Base-by-base conservation (phyloP, 2,113 vertebrate genomes). In the Glaucomys volans region DNA sequence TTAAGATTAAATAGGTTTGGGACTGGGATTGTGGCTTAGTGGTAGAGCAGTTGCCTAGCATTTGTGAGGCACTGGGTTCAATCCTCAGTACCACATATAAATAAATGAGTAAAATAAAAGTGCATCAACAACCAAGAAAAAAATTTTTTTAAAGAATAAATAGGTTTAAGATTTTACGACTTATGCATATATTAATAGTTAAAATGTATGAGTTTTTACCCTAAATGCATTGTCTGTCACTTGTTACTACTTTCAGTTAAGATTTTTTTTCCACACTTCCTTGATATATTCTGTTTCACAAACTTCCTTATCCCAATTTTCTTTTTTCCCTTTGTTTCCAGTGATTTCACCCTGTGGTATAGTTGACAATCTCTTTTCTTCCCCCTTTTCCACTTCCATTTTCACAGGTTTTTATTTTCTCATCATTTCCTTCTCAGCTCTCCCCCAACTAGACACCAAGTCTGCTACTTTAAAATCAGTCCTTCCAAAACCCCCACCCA, bases 391-490 rank as follows among this genome's bases (percentile, higher is more conserved):
- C 37, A 44, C 18, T 84, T 69, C n/a, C 47, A 9, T 40, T 79
- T 59, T 72, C 40, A 79, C 42, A 84, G 47, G 37, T 32, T 14
- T 22, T 52, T 62, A 50, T 83, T 92, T 93, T 67, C 37, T 24
- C 54, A 71, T 75, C 42, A 85, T 71, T 59, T 24, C 72, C n/a
- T 85, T 72, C 35, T 71, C 42, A 80, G 35, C 52, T 86, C 18
- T 69, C 50, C 69, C 77, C 37, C 9, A 87, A 80, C 12, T 37
- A 87, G 50, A 95, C 37, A 76, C 40, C 50, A 84, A 57, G 32
- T 35, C 35, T 89, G 28, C 30, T 84, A 57, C 59, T 85, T 85
- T 85, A 95, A 95, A 71, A 69, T 79, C 40, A 77, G 59, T 67
- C 59, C 16, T 93, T 67, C n/a, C 72, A 10, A 87, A 4, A 59